A percentile compares a stretch with the other conserved stretches of the same genome.
These are phyloP conservation scores for Pterois miles DNA, from an alignment of 2,797 vertebrate genomes.

Conservation along the genomic window DNA sequence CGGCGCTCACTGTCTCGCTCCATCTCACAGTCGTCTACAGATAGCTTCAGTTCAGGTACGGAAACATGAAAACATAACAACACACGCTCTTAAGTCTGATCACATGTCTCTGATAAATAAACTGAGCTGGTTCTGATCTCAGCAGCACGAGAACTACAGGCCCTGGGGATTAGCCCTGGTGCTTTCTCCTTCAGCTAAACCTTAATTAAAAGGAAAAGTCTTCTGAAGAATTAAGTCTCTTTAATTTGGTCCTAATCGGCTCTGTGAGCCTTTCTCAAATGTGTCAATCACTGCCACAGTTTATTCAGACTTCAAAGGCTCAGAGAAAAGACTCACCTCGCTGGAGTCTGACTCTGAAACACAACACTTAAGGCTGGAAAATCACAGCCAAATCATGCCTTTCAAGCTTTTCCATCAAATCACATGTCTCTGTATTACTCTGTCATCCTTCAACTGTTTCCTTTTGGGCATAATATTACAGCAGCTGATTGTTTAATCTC, in stretches of 20 bases:
- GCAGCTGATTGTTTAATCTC: not conserved
- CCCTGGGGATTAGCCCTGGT: constrained; percentile 40
- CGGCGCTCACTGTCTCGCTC: constrained; percentile 88
- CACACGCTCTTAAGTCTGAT: constrained; percentile 22
- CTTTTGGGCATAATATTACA: not conserved
- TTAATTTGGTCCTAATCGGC: constrained; percentile 60
- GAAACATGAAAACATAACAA: constrained; percentile 21
- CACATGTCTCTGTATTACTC: not conserved
- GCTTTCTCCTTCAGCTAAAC: constrained; percentile 30
- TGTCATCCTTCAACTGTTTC: not conserved
- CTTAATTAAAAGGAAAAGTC: constrained; percentile 57
- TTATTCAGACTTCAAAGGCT: constrained; percentile 50
- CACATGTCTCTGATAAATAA: constrained; percentile 46
- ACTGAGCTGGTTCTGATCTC: constrained; percentile 33
- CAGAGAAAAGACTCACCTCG: constrained; percentile 15
- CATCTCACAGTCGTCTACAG: constrained; percentile 91
- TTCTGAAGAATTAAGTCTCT: constrained; percentile 41
- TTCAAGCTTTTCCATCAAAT: not conserved
- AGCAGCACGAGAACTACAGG: constrained; percentile 29
- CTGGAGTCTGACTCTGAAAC: constrained; percentile 3
- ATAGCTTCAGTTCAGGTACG: constrained; percentile 92
- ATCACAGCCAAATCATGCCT: not conserved
- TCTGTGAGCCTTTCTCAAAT: constrained; percentile 47
- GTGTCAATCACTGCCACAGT: constrained; percentile 42
- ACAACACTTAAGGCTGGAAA: constrained; percentile 14